Evolutionary conservation across 1,140 invertebrate species (phyloP).

Genomic region (Ptiloglossa arizonensis): DNA sequence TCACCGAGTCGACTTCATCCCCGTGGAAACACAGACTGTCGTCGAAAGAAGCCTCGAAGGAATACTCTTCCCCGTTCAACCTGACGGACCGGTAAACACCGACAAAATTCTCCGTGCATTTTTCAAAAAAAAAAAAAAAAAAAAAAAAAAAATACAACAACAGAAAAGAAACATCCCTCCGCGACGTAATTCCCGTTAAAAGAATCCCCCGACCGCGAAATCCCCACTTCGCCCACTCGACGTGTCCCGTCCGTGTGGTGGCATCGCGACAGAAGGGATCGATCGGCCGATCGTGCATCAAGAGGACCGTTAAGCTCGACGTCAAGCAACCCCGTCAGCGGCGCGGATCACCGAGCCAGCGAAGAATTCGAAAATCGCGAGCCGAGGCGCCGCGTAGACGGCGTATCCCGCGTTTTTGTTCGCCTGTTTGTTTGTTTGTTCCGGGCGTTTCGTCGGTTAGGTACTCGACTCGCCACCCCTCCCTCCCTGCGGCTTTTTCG

Average conservation of each 20-base stretch:
- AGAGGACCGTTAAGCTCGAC: constrained; percentile 24
- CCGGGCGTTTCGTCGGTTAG: constrained; percentile 72
- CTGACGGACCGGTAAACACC: too few species aligned
- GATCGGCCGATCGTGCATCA: constrained; percentile 24
- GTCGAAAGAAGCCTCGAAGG: too few species aligned
- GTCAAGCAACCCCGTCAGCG: constrained; percentile 10
- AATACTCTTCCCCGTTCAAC: too few species aligned
- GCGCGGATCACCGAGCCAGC: constrained; percentile 10
- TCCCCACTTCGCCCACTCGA: background rate
- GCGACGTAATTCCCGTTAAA: background rate
- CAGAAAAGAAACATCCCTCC: background rate
- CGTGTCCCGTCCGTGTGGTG: background rate
- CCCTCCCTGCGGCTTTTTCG: constrained; percentile 45
- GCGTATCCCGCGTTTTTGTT: constrained; percentile 67
- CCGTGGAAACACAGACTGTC: too few species aligned
- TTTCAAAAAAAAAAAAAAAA: too few species aligned
- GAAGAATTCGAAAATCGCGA: constrained; percentile 72
- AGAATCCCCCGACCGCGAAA: background rate
- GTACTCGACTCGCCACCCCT: constrained; percentile 56
- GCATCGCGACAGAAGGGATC: background rate
- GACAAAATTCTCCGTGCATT: too few species aligned
- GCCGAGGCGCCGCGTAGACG: constrained; percentile 74
- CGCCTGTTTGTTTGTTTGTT: constrained; percentile 76
- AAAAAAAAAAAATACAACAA: too few species aligned
- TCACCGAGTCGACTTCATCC: too few species aligned